Evolutionary conservation across 1,140 invertebrate species (phyloP), one percentile per base, ranked within the genome.

Genomic region (Atta colombica): DNA sequence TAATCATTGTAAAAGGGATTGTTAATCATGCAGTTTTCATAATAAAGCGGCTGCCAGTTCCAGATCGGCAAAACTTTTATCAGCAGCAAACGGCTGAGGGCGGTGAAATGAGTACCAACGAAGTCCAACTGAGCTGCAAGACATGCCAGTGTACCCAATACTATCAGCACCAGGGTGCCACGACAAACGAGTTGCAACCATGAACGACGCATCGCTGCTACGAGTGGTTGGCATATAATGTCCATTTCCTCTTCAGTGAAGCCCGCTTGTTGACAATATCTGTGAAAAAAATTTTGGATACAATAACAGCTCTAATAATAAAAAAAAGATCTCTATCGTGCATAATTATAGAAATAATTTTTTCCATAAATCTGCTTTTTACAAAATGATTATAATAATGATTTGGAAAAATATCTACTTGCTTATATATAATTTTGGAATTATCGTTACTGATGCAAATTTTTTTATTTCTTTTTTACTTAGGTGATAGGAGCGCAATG

Each of bases 11-110:
- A 97, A 87, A 96, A 96, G 3, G 96, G 96, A 95, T 96, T 97
- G 53, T 96, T 96, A 61, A 98, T 96, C 87, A 98, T 94, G 91
- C 98, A 98, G 69, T 96, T 96, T 80, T 97, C 96, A 91, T 97
- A 97, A 90, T 98, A 98, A 18, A 98, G 93, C 8, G 96, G 96
- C n/a, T 97, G 97, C 98, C 98, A 98, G 91, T 98, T 97, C 97
- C 97, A 98, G 51, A 97, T 95, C 1, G 97, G 97, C 12, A 98
- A 92, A 10, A 98, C 90, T 95, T 97, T 97, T 18, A 97, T 96
- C 84, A 97, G 91, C 3, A 96, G 88, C n/a, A 97, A 96, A 81
- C 97, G 95, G 10, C 96, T 96, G 18, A 97, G 92, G 0, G 97
- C 97, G 0, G 96, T 95, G 3, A 97, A 95, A 85, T 96, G 95